Base-by-base conservation (phyloP, 1,140 invertebrate species). In the Lethrus apterus region DNA sequence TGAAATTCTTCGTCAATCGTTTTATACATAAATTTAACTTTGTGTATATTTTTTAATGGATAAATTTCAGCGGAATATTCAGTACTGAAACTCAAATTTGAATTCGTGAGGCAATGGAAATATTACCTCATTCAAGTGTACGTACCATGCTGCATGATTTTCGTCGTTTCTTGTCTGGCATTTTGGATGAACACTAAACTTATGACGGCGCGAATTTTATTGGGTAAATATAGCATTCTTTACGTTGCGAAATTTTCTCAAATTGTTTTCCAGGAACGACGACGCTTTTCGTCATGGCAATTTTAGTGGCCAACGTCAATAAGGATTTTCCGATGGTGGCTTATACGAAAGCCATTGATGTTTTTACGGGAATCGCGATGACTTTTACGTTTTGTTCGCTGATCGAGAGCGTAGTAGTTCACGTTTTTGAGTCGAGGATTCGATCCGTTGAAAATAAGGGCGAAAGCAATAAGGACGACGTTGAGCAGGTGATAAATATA, bases 21-120 rank as follows among this genome's bases (percentile, higher is more conserved):
- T n/a, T n/a, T n/a, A n/a, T n/a, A n/a, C n/a, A n/a, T n/a, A n/a
- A n/a, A n/a, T n/a, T n/a, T n/a, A n/a, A n/a, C n/a, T n/a, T n/a
- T n/a, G n/a, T n/a, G n/a, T n/a, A n/a, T n/a, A n/a, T n/a, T n/a
- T n/a, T n/a, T n/a, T n/a, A n/a, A n/a, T n/a, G n/a, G n/a, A n/a
- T 13, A n/a, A 21, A 4, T 38, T 38, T 42, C 23, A 24, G 40
- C 21, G 4, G 40, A 42, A 42, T 42, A 42, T 29, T 42, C 40
- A 9, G 29, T 13, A 2, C 8, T 42, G 5, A 42, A 9, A 10
- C 23, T 42, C 11, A 13, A 42, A 2, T 29, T 42, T 5, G 11
- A 42, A 9, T 42, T 42, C 40, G 21, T 24, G 3, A 42, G 40
- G 14, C 13, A 17, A 29, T 5, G 17, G 10, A 29, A 29, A 13